Evolutionary conservation across 1,140 invertebrate species (phyloP), one percentile per base, ranked within the genome.

Genomic region (Bombus pyrosoma): DNA sequence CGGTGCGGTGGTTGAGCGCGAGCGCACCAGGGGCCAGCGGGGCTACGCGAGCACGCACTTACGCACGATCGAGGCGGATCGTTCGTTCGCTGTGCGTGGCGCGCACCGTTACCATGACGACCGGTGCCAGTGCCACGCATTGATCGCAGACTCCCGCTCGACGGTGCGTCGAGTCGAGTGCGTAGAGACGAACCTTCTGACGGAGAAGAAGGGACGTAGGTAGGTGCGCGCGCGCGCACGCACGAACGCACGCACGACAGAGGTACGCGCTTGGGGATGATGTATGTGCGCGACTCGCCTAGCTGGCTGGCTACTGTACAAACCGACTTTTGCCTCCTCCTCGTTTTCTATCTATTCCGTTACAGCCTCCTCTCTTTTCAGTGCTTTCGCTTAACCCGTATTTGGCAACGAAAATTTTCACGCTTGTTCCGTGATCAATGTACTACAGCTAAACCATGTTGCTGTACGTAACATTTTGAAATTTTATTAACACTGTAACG

Each of bases 121-220:
- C 94, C 90, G 85, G 77, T 91, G 92, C 85, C 92, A 93, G 93
- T 92, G 93, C 85, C 87, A 94, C 94, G 94, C 94, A 95, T 95
- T 93, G 94, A 95, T 95, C 94, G 94, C 94, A 95, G 94, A 94
- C 94, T 95, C 94, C 93, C 92, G 92, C 90, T 94, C 89, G 92
- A 88, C 86, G 89, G 83, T 90, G 89, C 89, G 93, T 92, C 87
- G 91, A 90, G 85, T 86, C 69, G 78, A 83, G 72, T 82, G 85
- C 85, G 87, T 83, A 90, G 85, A 86, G 47, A 82, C 78, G 82
- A 86, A 85, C 78, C 86, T 87, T 69, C 86, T 79, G 82, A 74
- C 81, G 82, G 82, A 79, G 82, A 79, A 87, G 75, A 79, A 86
- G 82, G 71, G 82, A 74, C 64, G 81, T 72, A 62, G 81, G 69